These are phyloP conservation scores for Morone saxatilis DNA, from an alignment of 2,113 vertebrate genomes.

Conservation along the genomic window DNA sequence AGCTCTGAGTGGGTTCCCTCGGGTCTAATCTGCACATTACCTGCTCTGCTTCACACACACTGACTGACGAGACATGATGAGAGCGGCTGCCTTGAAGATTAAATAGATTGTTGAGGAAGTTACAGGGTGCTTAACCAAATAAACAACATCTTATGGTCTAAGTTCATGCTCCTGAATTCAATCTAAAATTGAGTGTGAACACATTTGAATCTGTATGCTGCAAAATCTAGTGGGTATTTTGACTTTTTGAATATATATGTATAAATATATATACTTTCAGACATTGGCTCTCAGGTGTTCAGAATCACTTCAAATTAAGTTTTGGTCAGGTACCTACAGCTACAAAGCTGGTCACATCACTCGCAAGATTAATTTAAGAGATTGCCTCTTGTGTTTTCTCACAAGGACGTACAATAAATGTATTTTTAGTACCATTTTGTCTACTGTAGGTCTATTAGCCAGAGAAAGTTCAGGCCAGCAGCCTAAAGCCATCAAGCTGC, in stretches of 20 bases:
- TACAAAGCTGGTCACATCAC: conserved; percentile 13
- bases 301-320: conserved; percentile 6
- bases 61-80: conserved; percentile 61
- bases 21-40: conserved; percentile 78
- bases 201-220: conserved; percentile 3
- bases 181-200: not conserved
- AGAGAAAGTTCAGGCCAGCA: conserved; percentile 63
- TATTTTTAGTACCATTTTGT: conserved; percentile 65
- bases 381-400: conserved; percentile 33
- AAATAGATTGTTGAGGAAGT: conserved; percentile 45
- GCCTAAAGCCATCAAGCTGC: conserved; percentile 77
- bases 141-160: conserved; percentile 21
- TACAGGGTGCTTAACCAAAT: conserved; percentile 53
- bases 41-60: conserved; percentile 68
- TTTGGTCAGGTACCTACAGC: conserved; percentile 3
- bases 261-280: no score
- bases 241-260: not conserved
- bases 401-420: conserved; percentile 48
- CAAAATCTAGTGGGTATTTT: not conserved
- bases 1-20: conserved; percentile 63
- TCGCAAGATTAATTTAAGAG: conserved; percentile 19
- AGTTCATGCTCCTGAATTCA: conserved; percentile 8
- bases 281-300: conserved; percentile 8
- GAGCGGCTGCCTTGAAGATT: conserved; percentile 45
- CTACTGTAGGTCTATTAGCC: conserved; percentile 60